Base-by-base conservation (phyloP, 2,888 invertebrate genomes). In the Zaprionus bogoriensis region DNA sequence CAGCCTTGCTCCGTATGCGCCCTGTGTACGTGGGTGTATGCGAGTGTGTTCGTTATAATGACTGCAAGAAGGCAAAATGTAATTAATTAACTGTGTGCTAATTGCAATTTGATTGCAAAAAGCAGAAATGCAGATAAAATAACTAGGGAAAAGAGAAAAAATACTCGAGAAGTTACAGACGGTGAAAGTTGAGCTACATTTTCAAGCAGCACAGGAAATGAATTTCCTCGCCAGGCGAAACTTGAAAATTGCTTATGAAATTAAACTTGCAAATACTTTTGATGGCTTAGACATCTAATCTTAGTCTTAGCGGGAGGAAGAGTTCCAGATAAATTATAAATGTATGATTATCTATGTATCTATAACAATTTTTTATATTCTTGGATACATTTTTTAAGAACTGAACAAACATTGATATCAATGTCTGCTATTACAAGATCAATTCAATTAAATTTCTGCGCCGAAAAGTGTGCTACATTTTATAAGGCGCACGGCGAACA, bases 21-120 rank as follows among this genome's bases (percentile, higher is more conserved):
- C 6, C 22, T 39, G 19, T 19, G 32, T 30, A 25, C 38, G 30
- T 19, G 52, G 45, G 47, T 5, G 59, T 4, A 9, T 39, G 38
- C 10, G 23, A 7, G 48, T 28, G 46, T 36, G 54, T 41, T 39
- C 22, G 51, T 5, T 47, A 51, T 62, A 63, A 55, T 57, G 52
- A 42, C 51, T 55, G 48, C 47, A 47, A 68, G 58, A 19, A 62
- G 50, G 54, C 53, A 67, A 75, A 82, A 73, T 78, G 73, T 64
- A 74, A 79, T 79, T 79, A 82, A 82, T 79, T 85, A 85, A 77
- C 70, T 79, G 41, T 45, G 57, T 64, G 86, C 71, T 79, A 83
- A 79, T 83, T 80, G 74, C 67, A 68, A 58, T 74, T 79, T 83
- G 66, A 79, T 82, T 82, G 79, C 74, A 65, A 45, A 65, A 48